Evolutionary conservation across 2,888 invertebrate species (phyloP), one percentile per base, ranked within the genome.

Genomic region (Pheosia tremula): DNA sequence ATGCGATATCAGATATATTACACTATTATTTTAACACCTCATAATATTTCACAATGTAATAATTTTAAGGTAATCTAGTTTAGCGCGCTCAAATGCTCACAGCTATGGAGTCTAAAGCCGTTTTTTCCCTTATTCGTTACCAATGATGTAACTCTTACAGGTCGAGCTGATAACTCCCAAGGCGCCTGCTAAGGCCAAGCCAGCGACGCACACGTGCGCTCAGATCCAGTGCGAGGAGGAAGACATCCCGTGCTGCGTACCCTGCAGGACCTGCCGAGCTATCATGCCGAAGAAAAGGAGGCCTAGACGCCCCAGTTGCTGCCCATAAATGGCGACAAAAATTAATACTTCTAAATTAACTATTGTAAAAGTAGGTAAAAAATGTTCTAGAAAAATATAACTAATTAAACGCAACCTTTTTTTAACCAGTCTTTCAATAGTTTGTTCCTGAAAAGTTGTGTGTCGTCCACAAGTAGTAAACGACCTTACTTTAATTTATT

Each of bases 91-190:
- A 24, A 24, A 24, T 2, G 24, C 24, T 24, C 24, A 1, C 24
- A 24, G 24, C 24, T 24, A 24, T 24, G 24, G 24, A 24, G 24
- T 24, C 24, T 24, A 24, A 24, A 24, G 24, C 24, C 24, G 24
- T 24, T 2, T 24, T 2, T 24, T 24, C 24, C 24, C 24, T 24
- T 2, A 24, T 24, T 24, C 24, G 0, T 24, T 24, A 2, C 24
- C 24, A 2, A 24, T 24, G 24, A 60, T 11, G 10, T 47, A 61
- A 36, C 5, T 36, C 5, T 55, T 39, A 7, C 39, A 97, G 91
- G 93, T 97, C 72, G 97, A 97, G 77, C 84, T 97, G 78, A 94
- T 95, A 59, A 97, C 97, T 0, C 97, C 97, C 0, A 95, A 96
- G 64, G 95, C 95, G 0, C 95, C 95, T 0, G 94, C 95, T 0